Evolutionary conservation across 53 echinoderm and acorn worm species (phyloP).

Genomic region (Holothuria leucospilota): DNA sequence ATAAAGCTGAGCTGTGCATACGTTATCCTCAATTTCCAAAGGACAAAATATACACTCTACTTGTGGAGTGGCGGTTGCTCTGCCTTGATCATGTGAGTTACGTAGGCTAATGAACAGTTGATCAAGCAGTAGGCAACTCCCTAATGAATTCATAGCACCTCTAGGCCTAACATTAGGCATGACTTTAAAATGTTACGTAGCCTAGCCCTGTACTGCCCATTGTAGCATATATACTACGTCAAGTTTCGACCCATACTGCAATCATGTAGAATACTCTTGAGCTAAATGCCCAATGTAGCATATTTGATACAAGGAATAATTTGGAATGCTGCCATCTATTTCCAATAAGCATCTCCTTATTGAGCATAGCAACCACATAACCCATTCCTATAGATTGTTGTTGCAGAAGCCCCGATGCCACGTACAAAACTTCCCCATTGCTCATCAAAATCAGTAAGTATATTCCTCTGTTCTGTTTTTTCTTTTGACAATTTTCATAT

Average conservation of each 20-base stretch:
- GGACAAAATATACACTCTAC: too few species aligned
- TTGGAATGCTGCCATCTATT: constrained; percentile 10
- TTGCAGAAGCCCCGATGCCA: neutral
- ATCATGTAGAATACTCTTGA: neutral
- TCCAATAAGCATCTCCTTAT: neutral
- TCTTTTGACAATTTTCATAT: neutral
- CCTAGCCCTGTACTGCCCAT: neutral
- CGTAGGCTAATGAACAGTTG: too few species aligned
- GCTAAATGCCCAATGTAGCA: constrained; percentile 6
- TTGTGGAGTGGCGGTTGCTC: too few species aligned
- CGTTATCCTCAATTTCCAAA: too few species aligned
- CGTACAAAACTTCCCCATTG: neutral
- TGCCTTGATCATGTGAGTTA: too few species aligned
- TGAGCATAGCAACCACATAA: too few species aligned
- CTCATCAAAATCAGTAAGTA: neutral
- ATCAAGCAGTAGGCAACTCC: too few species aligned
- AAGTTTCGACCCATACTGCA: neutral
- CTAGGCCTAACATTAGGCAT: too few species aligned
- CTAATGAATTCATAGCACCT: too few species aligned
- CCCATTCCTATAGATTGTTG: neutral
- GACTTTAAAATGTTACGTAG: too few species aligned
- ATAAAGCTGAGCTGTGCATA: too few species aligned
- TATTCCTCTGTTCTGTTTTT: constrained; percentile 1
- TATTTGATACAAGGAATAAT: neutral
- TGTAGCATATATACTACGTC: constrained; percentile 10